These are phyloP conservation scores for Gryllus bimaculatus DNA, from an alignment of 1,140 invertebrate species.

Conservation along the genomic window DNA sequence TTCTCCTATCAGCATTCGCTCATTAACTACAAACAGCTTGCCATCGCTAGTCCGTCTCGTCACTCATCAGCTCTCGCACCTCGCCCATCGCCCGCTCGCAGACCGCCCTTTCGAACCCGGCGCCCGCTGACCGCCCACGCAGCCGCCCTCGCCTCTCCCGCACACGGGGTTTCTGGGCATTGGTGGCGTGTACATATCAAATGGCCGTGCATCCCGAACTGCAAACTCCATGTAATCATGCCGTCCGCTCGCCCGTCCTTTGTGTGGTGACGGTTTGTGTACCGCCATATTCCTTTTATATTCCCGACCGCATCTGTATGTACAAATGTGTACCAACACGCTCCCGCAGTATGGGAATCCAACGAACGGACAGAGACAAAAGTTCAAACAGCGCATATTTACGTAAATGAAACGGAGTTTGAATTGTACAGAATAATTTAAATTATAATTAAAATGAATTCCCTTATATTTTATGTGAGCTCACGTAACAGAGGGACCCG, in stretches of 20 bases:
- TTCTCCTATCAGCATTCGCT: no score
- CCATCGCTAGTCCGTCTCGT: no score
- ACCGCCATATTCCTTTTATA: conserved; percentile 4
- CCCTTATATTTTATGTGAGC: not conserved
- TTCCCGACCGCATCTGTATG: not conserved
- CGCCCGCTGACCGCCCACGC: no score
- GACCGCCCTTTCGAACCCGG: not conserved
- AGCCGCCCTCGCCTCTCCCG: not conserved
- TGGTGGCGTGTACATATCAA: not conserved
- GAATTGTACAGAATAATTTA: not conserved
- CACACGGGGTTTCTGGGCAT: not conserved
- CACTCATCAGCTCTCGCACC: not conserved
- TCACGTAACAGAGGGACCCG: not conserved
- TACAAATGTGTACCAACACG: not conserved
- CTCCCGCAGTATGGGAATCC: not conserved
- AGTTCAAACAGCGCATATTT: not conserved
- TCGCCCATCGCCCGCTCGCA: not conserved
- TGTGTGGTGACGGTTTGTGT: conserved; percentile 3
- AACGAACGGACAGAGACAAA: not conserved
- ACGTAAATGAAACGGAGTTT: not conserved
- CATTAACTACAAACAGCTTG: no score
- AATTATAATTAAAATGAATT: not conserved
- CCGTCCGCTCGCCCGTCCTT: not conserved
- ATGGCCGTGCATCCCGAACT: not conserved
- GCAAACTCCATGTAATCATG: conserved; percentile 4